These are phyloP conservation scores for Orestias chungarensis DNA, from an alignment of 2,797 vertebrate species.

Conservation along the genomic window DNA sequence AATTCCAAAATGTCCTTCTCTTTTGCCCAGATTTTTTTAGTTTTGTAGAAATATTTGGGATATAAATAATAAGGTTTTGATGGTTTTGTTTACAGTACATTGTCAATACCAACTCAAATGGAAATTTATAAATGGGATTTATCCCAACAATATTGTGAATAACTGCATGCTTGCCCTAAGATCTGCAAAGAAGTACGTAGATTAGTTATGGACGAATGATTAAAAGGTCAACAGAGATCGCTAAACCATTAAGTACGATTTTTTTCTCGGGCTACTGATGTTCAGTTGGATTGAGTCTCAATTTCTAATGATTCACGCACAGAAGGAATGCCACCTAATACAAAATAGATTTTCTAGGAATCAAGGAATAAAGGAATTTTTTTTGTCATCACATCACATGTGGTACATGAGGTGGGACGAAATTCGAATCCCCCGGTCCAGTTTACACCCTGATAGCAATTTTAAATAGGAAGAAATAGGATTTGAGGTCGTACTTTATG, in stretches of 20 bases:
- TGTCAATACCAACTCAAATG: background rate
- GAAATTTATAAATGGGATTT: background rate
- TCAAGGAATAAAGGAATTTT: too few species aligned
- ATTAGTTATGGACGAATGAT: background rate
- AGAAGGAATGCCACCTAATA: background rate
- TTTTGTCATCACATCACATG: too few species aligned
- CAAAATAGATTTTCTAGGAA: too few species aligned
- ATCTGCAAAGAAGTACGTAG: background rate
- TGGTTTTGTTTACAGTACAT: background rate
- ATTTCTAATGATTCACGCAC: constrained; percentile 11
- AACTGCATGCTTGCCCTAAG: background rate
- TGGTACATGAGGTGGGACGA: too few species aligned
- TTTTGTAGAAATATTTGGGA: background rate
- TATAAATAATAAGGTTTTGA: background rate
- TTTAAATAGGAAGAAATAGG: too few species aligned
- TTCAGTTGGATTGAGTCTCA: constrained; percentile 6
- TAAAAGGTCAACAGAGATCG: background rate
- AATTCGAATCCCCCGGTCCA: too few species aligned
- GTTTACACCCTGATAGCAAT: too few species aligned
- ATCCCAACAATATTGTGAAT: background rate
- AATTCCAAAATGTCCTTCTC: too few species aligned
- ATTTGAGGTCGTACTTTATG: too few species aligned
- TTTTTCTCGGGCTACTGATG: background rate
- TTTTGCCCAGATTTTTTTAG: background rate
- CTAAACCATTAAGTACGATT: constrained; percentile 7